Conservation (phyloP, 1,140 invertebrate species). For the Bombus affinis region DNA sequence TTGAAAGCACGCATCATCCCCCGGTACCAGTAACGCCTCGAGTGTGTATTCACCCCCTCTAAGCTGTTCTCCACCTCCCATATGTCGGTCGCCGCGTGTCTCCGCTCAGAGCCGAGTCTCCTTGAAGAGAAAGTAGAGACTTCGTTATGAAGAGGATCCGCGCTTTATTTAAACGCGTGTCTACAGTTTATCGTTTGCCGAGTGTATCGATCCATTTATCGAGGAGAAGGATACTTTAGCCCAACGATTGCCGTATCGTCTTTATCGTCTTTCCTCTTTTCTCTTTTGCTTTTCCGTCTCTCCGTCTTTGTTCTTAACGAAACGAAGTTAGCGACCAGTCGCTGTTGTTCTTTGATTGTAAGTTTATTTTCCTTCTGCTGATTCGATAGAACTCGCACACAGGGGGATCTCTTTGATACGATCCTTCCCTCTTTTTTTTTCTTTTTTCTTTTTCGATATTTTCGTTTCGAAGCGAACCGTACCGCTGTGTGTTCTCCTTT, state of each 20-base stretch:
- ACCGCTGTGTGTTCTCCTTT: background rate
- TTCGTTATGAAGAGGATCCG: background rate
- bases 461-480: too few species aligned
- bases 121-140: background rate
- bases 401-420: conserved; percentile 17
- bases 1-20: conserved; percentile 61
- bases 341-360: conserved; percentile 41
- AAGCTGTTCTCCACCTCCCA: background rate
- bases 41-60: conserved; percentile 54
- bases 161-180: conserved; percentile 43
- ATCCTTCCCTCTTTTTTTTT: background rate
- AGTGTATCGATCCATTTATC: conserved; percentile 36
- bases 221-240: background rate
- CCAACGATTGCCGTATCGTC: background rate
- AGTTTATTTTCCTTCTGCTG: conserved; percentile 40
- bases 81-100: conserved; percentile 15
- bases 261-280: background rate
- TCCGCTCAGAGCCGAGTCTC: background rate
- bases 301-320: background rate
- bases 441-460: background rate
- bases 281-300: background rate
- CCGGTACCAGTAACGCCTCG: conserved; percentile 43
- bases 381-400: conserved; percentile 25
- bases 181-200: conserved; percentile 41
- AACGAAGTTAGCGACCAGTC: conserved; percentile 18